Percentiles rank a stretch among this genome's conserved stretches.
Evolutionary conservation across 2,888 invertebrate genomes (phyloP).

Genomic region (Drosophila anomelani): DNA sequence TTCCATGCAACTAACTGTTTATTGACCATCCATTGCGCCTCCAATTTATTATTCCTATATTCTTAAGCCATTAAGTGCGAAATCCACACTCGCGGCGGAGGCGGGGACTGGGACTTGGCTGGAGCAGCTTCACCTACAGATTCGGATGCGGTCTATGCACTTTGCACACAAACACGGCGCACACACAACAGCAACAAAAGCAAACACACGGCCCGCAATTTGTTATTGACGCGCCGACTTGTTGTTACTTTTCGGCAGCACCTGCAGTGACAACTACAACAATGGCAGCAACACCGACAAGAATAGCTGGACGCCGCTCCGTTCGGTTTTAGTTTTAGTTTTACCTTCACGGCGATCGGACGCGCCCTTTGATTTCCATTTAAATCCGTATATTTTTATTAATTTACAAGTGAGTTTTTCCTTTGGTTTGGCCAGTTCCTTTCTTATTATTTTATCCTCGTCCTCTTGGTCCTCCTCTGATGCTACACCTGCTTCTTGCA

Average conservation of each 20-base stretch:
- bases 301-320: neutral
- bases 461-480: conserved; percentile 7
- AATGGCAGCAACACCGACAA: conserved; percentile 9
- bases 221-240: conserved; percentile 28
- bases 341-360: conserved; percentile 32
- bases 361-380: conserved; percentile 2
- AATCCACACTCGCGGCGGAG: conserved; percentile 20
- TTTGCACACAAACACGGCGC: conserved; percentile 29
- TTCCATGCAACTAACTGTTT: conserved; percentile 20
- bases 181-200: neutral
- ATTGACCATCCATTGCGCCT: conserved; percentile 20
- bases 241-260: conserved; percentile 31
- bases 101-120: conserved; percentile 3
- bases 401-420: conserved; percentile 38
- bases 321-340: conserved; percentile 27
- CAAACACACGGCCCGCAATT: conserved; percentile 32
- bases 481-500: neutral
- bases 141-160: conserved; percentile 43
- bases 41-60: conserved; percentile 5
- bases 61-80: conserved; percentile 31
- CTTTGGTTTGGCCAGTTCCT: conserved; percentile 14
- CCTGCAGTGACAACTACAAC: conserved; percentile 27
- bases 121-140: conserved; percentile 15
- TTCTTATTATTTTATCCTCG: conserved; percentile 21
- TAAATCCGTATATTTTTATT: conserved; percentile 7